Percentiles rank a stretch among this genome's conserved stretches.
Conservation (phyloP, 2,113 vertebrate genomes). For the Sturnus vulgaris region DNA sequence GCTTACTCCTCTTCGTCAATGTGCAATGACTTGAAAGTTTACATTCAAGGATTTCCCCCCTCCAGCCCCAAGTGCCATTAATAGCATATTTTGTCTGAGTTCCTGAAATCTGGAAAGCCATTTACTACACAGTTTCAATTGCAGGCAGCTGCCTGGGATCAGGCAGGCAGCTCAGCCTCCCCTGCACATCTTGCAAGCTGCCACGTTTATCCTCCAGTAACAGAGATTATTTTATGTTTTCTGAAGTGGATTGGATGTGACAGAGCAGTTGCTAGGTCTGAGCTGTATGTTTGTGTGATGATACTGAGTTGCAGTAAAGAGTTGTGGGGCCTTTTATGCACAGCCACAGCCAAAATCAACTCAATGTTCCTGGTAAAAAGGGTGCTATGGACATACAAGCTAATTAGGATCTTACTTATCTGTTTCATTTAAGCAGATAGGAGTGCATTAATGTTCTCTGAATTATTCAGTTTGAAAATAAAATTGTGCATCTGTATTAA, state of each 20-base stretch:
- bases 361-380: background rate
- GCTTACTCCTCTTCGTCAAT: background rate
- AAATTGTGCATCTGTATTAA: background rate
- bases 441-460: background rate
- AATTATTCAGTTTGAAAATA: background rate
- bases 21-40: slow-evolving; percentile 22
- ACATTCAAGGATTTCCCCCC: background rate
- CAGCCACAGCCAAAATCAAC: background rate
- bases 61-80: background rate
- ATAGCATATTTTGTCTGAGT: slow-evolving; percentile 29
- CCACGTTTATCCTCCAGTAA: background rate
- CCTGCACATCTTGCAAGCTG: background rate
- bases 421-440: background rate
- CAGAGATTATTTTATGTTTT: background rate
- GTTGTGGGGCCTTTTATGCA: background rate
- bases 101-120: background rate
- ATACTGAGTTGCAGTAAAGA: background rate
- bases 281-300: background rate
- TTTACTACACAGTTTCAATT: background rate
- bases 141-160: background rate
- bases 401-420: background rate
- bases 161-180: background rate
- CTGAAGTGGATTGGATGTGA: background rate
- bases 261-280: background rate
- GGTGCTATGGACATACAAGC: background rate